Evolutionary conservation across 1,140 invertebrate genomes (phyloP), one percentile per base, ranked within the genome.

Genomic region (Brachionus calyciflorus): DNA sequence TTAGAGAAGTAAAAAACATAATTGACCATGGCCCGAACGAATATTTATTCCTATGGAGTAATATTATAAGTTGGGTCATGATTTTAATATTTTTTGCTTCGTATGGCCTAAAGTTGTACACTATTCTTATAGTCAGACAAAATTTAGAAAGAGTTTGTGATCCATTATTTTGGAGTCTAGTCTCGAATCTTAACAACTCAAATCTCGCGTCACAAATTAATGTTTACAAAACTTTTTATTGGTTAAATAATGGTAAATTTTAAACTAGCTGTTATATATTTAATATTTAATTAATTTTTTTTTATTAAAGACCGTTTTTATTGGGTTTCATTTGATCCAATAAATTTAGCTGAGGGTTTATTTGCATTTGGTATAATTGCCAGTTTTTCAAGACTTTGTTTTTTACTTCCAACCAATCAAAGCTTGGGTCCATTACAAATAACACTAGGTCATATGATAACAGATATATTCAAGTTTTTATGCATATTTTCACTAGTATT

Each of bases 381-480:
- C 12, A 82, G 81, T 57, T 82, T 85, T 80, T 81, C 83, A 10
- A 78, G 84, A 33, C 84, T 84, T 17, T 84, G 83, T 55, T 84
- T 83, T 80, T 80, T 85, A 69, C 84, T 85, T 81, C 84, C 84
- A 17, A 84, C 84, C 24, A 84, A 84, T 78, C 84, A 85, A 77
- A 82, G 85, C n/a, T 79, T 85, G 17, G 84, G 84, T 26, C 83
- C 84, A 2, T 78, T 85, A 21, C 84, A 85, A 77, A 85, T 85
- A 68, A 84, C 84, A 1, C 79, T 85, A 6, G 84, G 83, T 9
- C 79, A 83, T 19, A 85, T 85, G 84, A 81, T 85, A 26, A 82
- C 80, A 76, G 82, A 82, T 68, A 81, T 82, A 44, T 33, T 79
- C 53, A 82, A 82, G 76, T 82, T 82, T 77, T 48, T 81, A 33